phyloP scores from a whole-genome alignment of 2,113 vertebrate genomes.

The Solea senegalensis region DNA sequence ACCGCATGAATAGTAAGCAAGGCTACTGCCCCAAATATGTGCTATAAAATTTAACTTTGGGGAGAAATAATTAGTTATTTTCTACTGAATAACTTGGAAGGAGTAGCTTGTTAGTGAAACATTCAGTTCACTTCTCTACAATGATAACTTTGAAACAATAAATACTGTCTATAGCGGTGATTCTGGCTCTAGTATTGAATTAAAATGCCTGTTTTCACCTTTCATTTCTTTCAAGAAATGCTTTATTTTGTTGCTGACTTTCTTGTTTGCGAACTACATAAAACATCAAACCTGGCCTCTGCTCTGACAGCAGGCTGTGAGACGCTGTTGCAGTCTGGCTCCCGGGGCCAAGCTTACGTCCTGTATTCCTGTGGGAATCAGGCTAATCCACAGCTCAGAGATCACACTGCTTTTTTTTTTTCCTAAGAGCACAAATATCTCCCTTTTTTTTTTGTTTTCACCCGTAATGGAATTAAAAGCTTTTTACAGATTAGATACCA shows the following conservation, averaged over 20 bases:
- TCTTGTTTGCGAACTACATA: slow-evolving; percentile 29
- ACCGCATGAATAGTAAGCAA: too few species aligned
- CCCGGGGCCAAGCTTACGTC: slow-evolving; percentile 33
- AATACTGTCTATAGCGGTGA: too few species aligned
- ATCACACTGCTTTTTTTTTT: background rate
- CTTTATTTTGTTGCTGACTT: background rate
- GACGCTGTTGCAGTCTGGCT: slow-evolving; percentile 27
- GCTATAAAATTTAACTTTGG: too few species aligned
- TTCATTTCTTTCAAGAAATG: background rate
- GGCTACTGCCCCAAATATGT: too few species aligned
- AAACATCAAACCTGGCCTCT: slow-evolving; percentile 14
- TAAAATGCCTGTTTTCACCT: background rate
- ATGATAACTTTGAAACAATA: too few species aligned
- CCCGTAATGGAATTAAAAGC: background rate
- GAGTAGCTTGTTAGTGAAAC: too few species aligned
- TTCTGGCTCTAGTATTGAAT: too few species aligned
- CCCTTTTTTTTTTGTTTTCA: background rate
- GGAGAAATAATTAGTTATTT: too few species aligned
- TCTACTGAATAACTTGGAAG: too few species aligned
- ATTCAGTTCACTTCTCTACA: too few species aligned
- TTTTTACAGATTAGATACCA: background rate
- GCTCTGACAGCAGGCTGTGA: slow-evolving; percentile 8
- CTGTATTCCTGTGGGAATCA: slow-evolving; percentile 63
- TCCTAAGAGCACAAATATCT: background rate
- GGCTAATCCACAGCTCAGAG: slow-evolving; percentile 46